Evolutionary conservation across 2,797 vertebrate genomes (phyloP).

Genomic region (Melanotaenia pygmaea): DNA sequence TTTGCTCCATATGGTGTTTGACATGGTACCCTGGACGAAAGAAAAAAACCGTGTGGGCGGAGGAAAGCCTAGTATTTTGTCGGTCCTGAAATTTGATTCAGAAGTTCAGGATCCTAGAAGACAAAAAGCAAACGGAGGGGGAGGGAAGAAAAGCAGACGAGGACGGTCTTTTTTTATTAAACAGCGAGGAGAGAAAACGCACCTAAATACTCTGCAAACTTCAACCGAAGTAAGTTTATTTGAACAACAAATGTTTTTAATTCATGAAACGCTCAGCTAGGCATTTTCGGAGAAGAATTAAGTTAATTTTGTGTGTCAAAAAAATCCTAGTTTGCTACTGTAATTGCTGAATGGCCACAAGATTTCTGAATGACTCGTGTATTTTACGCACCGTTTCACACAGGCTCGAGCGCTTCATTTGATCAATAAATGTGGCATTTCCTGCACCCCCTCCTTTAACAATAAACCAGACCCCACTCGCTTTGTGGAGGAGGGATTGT

Average conservation of each 20-base stretch:
- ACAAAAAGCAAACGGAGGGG: constrained; percentile 78
- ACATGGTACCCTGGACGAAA: constrained; percentile 72
- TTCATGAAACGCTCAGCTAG: background rate
- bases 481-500: constrained; percentile 1
- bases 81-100: constrained; percentile 85
- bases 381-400: constrained; percentile 48
- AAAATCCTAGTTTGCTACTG: background rate
- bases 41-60: constrained; percentile 69
- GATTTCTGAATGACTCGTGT: constrained; percentile 44
- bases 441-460: background rate
- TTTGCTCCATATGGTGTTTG: constrained; percentile 83
- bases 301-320: background rate
- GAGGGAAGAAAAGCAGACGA: constrained; percentile 65
- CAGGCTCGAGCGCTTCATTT: constrained; percentile 21
- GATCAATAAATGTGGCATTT: constrained; percentile 21
- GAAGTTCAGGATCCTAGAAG: constrained; percentile 80
- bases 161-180: constrained; percentile 25
- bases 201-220: constrained; percentile 51
- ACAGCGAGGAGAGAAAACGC: constrained; percentile 49
- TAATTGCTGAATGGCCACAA: constrained; percentile 39
- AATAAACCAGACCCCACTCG: background rate
- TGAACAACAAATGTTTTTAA: constrained; percentile 4
- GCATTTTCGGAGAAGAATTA: background rate
- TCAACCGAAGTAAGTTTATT: constrained; percentile 69
- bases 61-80: constrained; percentile 82